Base-by-base conservation (phyloP, 1,140 invertebrate genomes). In the Drosophila seguyi region DNA sequence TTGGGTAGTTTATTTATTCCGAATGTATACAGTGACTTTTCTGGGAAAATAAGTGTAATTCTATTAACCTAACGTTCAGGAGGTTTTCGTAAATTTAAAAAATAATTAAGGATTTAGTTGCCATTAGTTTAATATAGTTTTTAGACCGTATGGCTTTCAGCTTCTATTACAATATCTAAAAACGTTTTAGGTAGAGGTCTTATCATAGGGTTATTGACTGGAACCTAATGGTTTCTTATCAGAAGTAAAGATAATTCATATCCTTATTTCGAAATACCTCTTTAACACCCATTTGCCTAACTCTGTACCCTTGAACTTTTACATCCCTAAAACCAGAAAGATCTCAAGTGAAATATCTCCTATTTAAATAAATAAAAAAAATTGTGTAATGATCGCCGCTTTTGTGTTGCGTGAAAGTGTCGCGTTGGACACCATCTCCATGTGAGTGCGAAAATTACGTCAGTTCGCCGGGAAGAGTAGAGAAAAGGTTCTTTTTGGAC, bases 361-460 rank as follows among this genome's bases (percentile, higher is more conserved):
- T 14, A 58, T 36, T 58, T 22, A n/a, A 57, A 59, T 13, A 27
- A 6, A 13, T 13, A 34, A 34, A 34, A 34, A 3, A 2, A 38
- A 42, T 22, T 36, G 66, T 72, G 68, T 72, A 34, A 72, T 72
- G 67, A 72, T 72, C 65, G 50, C 14, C 13, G 20, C 31, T 14
- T 22, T 29, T 5, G 25, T 29, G 11, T 47, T 39, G 25, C 45
- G 52, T 59, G 52, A 72, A 72, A 72, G 52, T 72, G 68, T 48
- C 65, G 42, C 25, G 5, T 41, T 48, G 36, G 22, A 41, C 52
- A 18, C 44, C n/a, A 71, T 41, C 52, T 58, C 29, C 20, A 8
- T 56, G 68, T 71, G 68, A 72, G 62, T 66, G 55, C 41, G 25
- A 34, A 22, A 57, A 71, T 72, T 72, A 71, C 68, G 68, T 71